phyloP scores from a whole-genome alignment of 2,888 invertebrate species.

The Melipona bicolor region DNA sequence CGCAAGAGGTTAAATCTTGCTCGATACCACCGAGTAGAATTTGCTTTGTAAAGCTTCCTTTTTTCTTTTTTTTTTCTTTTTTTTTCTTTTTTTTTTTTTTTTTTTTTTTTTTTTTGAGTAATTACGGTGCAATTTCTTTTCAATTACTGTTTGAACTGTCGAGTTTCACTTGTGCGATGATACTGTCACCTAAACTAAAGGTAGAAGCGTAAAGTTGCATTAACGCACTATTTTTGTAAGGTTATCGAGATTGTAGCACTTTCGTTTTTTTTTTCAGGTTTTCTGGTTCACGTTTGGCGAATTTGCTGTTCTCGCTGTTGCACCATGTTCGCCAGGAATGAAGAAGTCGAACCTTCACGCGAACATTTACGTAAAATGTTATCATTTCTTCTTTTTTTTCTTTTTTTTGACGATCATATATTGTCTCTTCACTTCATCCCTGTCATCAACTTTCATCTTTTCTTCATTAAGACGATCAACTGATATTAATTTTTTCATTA shows the following conservation, averaged over 20 bases:
- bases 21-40: neutral
- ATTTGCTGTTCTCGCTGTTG: constrained; percentile 86
- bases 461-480: constrained; percentile 2
- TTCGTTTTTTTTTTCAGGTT: too few relatives aligned
- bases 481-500: neutral
- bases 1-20: neutral
- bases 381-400: constrained; percentile 5
- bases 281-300: constrained; percentile 85
- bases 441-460: neutral
- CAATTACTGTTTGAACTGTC: neutral
- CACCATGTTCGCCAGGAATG: constrained; percentile 58
- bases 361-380: constrained; percentile 9
- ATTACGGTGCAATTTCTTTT: neutral
- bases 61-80: too few relatives aligned
- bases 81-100: neutral
- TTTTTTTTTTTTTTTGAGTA: neutral
- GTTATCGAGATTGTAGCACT: too few relatives aligned
- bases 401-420: neutral
- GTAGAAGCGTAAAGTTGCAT: neutral
- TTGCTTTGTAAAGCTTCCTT: neutral
- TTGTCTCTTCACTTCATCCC: neutral
- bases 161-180: neutral
- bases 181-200: neutral
- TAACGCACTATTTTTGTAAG: neutral
- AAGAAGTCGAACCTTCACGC: neutral